Evolutionary conservation across 1,140 invertebrate genomes (phyloP).

Genomic region (Thalassaphorura encarpata): DNA sequence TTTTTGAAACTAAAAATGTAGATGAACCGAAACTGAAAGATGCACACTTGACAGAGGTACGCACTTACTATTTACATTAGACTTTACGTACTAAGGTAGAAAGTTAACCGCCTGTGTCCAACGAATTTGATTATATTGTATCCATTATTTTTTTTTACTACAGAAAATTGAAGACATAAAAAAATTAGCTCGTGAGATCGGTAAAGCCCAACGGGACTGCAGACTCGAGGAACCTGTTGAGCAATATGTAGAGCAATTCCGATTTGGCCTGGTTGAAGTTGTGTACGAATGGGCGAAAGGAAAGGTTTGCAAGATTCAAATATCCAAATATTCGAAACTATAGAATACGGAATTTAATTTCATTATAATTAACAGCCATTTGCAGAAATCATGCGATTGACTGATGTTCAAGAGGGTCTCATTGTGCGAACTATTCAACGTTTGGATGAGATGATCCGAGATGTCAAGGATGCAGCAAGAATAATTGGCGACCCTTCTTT

Average conservation of each 20-base stretch:
- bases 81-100: too few species aligned
- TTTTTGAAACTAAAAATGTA: slow-evolving; percentile 74
- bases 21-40: slow-evolving; percentile 40
- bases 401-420: slow-evolving; percentile 93
- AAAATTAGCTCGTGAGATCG: slow-evolving; percentile 45
- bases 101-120: too few species aligned
- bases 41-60: slow-evolving; percentile 10
- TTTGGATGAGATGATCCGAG: slow-evolving; percentile 81
- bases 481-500: slow-evolving; percentile 87
- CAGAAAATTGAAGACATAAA: slow-evolving; percentile 48
- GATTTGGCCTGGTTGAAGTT: slow-evolving; percentile 84
- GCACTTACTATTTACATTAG: too few species aligned
- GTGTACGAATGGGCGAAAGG: slow-evolving; percentile 93
- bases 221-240: slow-evolving; percentile 44
- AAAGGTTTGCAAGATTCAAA: slow-evolving; percentile 47
- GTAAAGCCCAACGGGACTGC: slow-evolving; percentile 44
- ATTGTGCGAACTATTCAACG: slow-evolving; percentile 96
- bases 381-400: slow-evolving; percentile 80
- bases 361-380: slow-evolving; percentile 60
- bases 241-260: slow-evolving; percentile 55
- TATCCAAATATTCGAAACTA: slow-evolving; percentile 3
- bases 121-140: neutral
- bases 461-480: slow-evolving; percentile 84
- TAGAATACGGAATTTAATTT: neutral
- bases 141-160: slow-evolving; percentile 10